Evolutionary conservation across 2,888 invertebrate species (phyloP).

Genomic region (Campoletis raptor): DNA sequence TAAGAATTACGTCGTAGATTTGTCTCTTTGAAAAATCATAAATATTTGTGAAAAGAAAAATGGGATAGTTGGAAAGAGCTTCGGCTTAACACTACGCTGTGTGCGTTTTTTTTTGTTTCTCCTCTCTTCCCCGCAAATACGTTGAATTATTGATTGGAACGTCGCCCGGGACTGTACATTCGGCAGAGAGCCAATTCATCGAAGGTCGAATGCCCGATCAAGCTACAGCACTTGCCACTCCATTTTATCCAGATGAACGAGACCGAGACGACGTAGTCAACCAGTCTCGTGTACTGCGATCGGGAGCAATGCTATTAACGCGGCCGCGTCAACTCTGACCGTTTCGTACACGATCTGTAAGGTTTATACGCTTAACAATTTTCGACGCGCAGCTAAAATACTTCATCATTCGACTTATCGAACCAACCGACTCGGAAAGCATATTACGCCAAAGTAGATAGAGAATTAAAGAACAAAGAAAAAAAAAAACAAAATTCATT

Average conservation of each 20-base stretch:
- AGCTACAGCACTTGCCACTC: constrained; percentile 80
- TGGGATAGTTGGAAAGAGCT: background rate
- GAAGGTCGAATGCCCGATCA: constrained; percentile 81
- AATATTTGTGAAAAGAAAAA: background rate
- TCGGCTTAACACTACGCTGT: constrained; percentile 72
- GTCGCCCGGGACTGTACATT: constrained; percentile 53
- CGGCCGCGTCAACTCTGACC: constrained; percentile 54
- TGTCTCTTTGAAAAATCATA: constrained; percentile 3
- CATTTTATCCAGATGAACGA: constrained; percentile 82
- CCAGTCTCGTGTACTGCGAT: constrained; percentile 59
- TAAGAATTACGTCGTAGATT: background rate
- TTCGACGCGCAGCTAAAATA: constrained; percentile 37
- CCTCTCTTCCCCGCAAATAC: constrained; percentile 72
- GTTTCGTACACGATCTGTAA: constrained; percentile 43
- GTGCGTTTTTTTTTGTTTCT: constrained; percentile 70
- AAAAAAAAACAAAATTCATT: constrained; percentile 4
- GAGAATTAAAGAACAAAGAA: background rate
- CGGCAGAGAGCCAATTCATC: constrained; percentile 75
- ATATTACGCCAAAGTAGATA: background rate
- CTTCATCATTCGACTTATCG: background rate
- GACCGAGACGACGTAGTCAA: constrained; percentile 78
- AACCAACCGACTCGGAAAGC: constrained; percentile 2
- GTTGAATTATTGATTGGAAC: constrained; percentile 79
- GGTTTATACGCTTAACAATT: constrained; percentile 13
- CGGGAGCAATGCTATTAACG: constrained; percentile 41